Base-by-base conservation (phyloP, 2,888 invertebrate species). In the Papilio demoleus region DNA sequence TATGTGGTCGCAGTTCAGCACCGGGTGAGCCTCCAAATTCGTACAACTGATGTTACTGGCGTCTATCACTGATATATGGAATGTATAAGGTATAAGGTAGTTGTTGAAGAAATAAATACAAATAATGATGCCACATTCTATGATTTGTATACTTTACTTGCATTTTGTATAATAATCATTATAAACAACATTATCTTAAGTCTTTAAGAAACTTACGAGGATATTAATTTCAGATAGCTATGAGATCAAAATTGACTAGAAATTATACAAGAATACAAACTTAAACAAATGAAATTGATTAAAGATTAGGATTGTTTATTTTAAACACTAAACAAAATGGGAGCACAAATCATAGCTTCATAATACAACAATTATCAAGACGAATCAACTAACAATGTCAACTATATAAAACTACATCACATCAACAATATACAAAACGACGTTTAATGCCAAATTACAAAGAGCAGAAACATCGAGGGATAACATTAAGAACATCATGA, bases 111-210 rank as follows among this genome's bases (percentile, higher is more conserved):
- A 82, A 80, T 76, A 81, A 83, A 81, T 83, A 84, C 81, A 83
- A 80, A 72, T 70, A 80, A 82, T 84, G 80, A 81, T 88, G 88
- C 88, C 83, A 84, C 84, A 70, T 78, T 77, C 85, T 88, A 87
- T 83, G 78, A 84, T 80, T 83, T 87, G 81, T 87, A 87, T 86
- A 85, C 80, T 85, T 86, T 80, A 79, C 77, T 81, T 79, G 78
- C 76, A 77, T 79, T 74, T 79, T 84, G 79, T 82, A 83, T 83
- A 82, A 70, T 74, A 73, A 77, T 77, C 82, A 77, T 86, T 86
- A 87, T 81, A 86, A 86, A 85, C 81, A 84, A 83, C 80, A 79
- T 31, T 73, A 19, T 65, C 73, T 77, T 75, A 80, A 81, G 78
- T 81, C 79, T 82, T 85, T 79, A 74, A 79, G 74, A 82, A 83